These are phyloP conservation scores for Esox lucius DNA, from an alignment of 2,797 vertebrate species.

Conservation along the genomic window DNA sequence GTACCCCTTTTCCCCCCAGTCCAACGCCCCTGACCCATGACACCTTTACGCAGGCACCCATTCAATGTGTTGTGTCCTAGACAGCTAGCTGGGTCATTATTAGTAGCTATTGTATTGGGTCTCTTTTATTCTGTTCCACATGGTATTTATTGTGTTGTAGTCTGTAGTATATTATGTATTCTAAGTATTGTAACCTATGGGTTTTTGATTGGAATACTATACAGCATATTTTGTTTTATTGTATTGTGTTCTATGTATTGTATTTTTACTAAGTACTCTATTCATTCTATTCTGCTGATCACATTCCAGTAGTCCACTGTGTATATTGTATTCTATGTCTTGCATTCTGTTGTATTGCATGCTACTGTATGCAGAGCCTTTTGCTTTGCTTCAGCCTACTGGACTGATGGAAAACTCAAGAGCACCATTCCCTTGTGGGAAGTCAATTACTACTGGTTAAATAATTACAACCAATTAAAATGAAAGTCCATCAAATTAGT, in stretches of 20 bases:
- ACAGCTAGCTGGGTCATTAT: neutral
- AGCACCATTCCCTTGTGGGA: neutral
- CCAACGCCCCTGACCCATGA: no score
- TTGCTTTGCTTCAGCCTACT: neutral
- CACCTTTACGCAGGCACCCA: neutral
- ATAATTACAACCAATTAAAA: constrained; percentile 5
- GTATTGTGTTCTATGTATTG: no score
- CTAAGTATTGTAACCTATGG: no score
- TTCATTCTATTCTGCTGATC: no score
- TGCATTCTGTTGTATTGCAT: neutral
- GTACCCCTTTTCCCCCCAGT: no score
- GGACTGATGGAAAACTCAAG: neutral
- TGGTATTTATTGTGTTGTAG: no score
- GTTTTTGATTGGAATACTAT: no score
- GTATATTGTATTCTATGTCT: no score
- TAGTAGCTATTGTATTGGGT: neutral
- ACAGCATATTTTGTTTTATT: no score
- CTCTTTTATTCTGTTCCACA: neutral
- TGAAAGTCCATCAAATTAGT: constrained; percentile 4
- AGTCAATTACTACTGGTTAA: constrained; percentile 1
- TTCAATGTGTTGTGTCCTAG: neutral
- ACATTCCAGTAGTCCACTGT: no score
- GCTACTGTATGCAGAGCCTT: neutral
- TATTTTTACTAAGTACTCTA: no score
- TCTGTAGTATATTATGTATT: no score